Evolutionary conservation across 2,113 vertebrate species (phyloP).

Genomic region (Pyxicephalus adspersus): DNA sequence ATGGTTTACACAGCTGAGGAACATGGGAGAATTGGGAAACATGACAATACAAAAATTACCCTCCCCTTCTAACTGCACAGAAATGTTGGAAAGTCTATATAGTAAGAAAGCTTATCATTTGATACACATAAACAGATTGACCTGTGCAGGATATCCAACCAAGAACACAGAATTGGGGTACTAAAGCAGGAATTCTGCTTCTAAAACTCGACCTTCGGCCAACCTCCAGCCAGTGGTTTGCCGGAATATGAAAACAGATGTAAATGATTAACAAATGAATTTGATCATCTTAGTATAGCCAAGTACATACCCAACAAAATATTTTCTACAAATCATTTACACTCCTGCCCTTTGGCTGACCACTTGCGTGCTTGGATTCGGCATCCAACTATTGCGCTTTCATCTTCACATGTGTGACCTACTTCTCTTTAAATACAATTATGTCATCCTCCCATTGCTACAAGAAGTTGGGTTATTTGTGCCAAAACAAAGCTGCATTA

Average conservation of each 20-base stretch:
- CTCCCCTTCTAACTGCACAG: too few relatives aligned
- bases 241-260: neutral
- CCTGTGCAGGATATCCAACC: too few relatives aligned
- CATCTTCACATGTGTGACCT: neutral
- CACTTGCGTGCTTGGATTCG: neutral
- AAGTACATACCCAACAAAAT: neutral
- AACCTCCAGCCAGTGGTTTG: too few relatives aligned
- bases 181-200: too few relatives aligned
- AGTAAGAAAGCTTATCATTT: too few relatives aligned
- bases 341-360: neutral
- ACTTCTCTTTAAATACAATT: neutral
- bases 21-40: too few relatives aligned
- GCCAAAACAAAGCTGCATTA: neutral
- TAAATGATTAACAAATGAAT: neutral
- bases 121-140: too few relatives aligned
- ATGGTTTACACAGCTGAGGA: too few relatives aligned
- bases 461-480: neutral
- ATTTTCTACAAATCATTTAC: neutral
- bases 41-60: too few relatives aligned
- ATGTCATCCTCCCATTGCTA: neutral
- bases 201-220: too few relatives aligned
- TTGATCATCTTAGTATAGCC: neutral
- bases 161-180: too few relatives aligned
- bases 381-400: neutral
- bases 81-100: too few relatives aligned